These are phyloP conservation scores for Drosophila prolongata DNA, from an alignment of 2,888 invertebrate genomes.

Conservation along the genomic window DNA sequence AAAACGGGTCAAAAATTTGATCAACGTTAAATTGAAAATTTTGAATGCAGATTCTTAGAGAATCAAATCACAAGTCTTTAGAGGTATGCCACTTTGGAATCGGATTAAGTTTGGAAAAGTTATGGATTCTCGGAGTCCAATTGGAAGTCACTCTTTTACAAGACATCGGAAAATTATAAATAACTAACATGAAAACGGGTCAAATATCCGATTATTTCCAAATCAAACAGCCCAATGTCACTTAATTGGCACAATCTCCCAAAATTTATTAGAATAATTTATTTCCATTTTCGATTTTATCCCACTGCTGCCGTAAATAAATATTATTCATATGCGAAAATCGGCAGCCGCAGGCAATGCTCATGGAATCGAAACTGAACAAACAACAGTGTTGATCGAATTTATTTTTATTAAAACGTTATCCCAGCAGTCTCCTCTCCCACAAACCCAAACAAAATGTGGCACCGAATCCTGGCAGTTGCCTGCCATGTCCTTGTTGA, in stretches of 20 bases:
- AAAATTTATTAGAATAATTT: constrained; percentile 8
- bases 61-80: no score
- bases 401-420: constrained; percentile 71
- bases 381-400: constrained; percentile 68
- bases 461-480: constrained; percentile 15
- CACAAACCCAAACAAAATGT: constrained; percentile 10
- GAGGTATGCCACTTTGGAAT: no score
- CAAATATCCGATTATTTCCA: neutral
- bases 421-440: constrained; percentile 39
- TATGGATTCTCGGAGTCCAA: no score
- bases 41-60: no score
- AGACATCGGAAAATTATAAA: no score
- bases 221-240: neutral
- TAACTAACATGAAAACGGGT: no score
- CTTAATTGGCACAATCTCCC: neutral
- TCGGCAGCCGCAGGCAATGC: constrained; percentile 25
- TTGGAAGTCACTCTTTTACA: no score
- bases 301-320: constrained; percentile 4
- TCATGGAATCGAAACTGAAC: constrained; percentile 31
- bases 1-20: no score
- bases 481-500: constrained; percentile 66
- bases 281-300: constrained; percentile 5
- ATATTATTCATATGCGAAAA: constrained; percentile 33
- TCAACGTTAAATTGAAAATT: no score
- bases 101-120: no score